Conservation (phyloP, 2,888 invertebrate species). For the Eueremaeus valkanovi region DNA sequence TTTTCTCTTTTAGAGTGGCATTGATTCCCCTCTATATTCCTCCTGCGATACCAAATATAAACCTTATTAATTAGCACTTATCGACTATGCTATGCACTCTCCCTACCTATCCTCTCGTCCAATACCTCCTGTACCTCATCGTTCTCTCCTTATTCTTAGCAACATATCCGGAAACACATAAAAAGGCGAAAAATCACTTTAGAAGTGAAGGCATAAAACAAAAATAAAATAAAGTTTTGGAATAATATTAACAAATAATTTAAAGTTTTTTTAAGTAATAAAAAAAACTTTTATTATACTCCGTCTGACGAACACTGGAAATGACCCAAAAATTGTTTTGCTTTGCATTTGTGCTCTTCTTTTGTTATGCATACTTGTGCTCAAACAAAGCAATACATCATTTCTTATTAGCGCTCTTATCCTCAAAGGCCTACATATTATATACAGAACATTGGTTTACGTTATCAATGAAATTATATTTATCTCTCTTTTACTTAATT, state of each 20-base stretch:
- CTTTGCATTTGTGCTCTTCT: too few species aligned
- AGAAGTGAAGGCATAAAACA: background rate
- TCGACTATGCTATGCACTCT: background rate
- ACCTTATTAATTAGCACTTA: slow-evolving; percentile 5
- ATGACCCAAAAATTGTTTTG: background rate
- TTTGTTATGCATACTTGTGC: too few species aligned
- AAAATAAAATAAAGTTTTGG: background rate
- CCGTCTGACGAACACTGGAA: too few species aligned
- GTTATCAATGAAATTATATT: background rate
- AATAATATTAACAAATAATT: too few species aligned
- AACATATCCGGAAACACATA: background rate
- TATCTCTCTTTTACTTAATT: background rate
- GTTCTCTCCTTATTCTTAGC: background rate
- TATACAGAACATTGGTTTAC: too few species aligned
- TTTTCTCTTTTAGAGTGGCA: background rate
- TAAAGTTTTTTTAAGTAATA: background rate
- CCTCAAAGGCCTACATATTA: background rate
- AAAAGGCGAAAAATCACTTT: background rate
- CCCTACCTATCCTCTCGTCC: background rate
- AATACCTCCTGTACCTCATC: background rate
- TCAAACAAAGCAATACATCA: background rate
- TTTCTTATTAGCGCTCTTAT: background rate
- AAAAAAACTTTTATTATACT: background rate
- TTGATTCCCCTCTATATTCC: background rate
- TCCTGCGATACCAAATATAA: background rate